Conservation (phyloP, 2,113 vertebrate genomes). For the Nesoenas mayeri region DNA sequence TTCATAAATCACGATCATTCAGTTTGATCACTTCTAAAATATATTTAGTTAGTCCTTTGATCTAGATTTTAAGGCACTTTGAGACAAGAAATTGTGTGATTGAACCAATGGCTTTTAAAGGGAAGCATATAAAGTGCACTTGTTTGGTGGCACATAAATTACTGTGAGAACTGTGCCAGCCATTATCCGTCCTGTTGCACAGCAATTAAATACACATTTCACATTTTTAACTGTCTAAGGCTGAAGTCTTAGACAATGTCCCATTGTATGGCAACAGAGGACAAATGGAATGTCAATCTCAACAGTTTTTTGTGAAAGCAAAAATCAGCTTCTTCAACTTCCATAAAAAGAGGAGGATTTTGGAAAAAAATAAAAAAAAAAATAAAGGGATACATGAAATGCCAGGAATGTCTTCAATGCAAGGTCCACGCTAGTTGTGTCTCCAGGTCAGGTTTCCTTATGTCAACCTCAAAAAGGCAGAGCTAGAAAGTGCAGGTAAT, state of each 20-base stretch:
- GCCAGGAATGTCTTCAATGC: background rate
- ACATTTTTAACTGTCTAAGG: constrained; percentile 56
- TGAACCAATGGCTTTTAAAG: background rate
- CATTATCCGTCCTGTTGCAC: constrained; percentile 10
- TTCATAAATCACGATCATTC: background rate
- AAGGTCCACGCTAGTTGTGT: background rate
- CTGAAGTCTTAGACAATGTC: constrained; percentile 42
- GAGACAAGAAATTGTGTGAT: background rate
- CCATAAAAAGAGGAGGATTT: background rate
- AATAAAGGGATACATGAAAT: background rate
- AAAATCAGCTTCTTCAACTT: background rate
- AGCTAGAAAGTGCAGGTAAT: background rate
- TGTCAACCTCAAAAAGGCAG: background rate
- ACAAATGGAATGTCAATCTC: constrained; percentile 10
- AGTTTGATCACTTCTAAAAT: background rate
- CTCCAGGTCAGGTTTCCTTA: background rate
- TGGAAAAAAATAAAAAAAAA: too few relatives aligned
- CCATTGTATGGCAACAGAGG: constrained; percentile 37
- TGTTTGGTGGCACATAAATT: constrained; percentile 53
- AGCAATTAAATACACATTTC: constrained; percentile 65
- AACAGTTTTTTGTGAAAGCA: background rate
- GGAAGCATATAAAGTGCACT: constrained; percentile 49
- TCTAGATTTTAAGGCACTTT: background rate
- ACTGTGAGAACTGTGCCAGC: constrained; percentile 27
- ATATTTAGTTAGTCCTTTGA: background rate